phyloP scores from a whole-genome alignment of 92 coral and sea anemone species.

The Paramuricea clavata region DNA sequence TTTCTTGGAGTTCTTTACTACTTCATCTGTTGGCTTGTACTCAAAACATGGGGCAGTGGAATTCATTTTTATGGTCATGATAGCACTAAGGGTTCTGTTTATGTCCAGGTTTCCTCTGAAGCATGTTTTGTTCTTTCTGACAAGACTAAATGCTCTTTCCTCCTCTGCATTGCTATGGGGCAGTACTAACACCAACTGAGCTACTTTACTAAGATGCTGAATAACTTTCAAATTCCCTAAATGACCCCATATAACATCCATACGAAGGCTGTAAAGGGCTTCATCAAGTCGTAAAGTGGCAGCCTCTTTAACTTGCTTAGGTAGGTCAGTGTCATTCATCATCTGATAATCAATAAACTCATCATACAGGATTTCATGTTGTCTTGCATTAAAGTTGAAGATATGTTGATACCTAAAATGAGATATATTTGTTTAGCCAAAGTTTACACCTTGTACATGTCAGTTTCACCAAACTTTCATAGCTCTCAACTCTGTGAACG shows the following conservation, averaged over 20 bases:
- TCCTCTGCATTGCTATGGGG: constrained; percentile 15
- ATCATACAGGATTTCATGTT: constrained; percentile 26
- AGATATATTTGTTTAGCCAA: constrained; percentile 4
- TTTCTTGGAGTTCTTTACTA: constrained; percentile 21
- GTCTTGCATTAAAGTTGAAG: constrained; percentile 35
- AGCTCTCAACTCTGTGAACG: constrained; percentile 20
- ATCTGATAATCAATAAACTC: constrained; percentile 34
- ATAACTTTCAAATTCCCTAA: constrained; percentile 10
- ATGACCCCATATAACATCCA: constrained; percentile 9
- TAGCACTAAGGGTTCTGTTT: neutral
- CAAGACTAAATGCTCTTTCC: constrained; percentile 17
- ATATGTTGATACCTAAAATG: constrained; percentile 35
- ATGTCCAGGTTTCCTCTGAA: constrained; percentile 14
- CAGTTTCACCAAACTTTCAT: constrained; percentile 5
- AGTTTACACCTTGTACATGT: neutral
- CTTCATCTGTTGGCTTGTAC: constrained; percentile 19
- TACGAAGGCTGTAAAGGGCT: neutral
- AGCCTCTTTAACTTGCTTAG: constrained; percentile 16
- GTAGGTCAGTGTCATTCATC: constrained; percentile 36
- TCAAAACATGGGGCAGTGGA: constrained; percentile 17
- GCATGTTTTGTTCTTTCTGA: constrained; percentile 11
- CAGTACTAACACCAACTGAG: neutral
- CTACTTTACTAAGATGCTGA: constrained; percentile 15
- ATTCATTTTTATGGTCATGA: constrained; percentile 6
- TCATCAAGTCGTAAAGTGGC: constrained; percentile 34